Evolutionary conservation across 1,140 invertebrate genomes (phyloP).

Genomic region (Kradibia gibbosae): DNA sequence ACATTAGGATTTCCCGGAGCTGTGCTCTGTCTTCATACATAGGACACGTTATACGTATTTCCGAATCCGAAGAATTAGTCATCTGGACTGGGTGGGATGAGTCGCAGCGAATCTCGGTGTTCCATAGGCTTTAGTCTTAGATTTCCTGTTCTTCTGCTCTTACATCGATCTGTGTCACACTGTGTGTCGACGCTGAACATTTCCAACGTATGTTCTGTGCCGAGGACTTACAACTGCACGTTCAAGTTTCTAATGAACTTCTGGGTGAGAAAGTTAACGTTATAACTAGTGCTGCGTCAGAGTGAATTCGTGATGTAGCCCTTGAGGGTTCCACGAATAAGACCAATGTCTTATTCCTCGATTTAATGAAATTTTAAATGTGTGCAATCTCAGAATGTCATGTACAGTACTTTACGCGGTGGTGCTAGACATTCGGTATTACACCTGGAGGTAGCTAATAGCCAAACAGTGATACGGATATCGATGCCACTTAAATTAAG

Average conservation of each 20-base stretch:
- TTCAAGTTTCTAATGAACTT: constrained; percentile 21
- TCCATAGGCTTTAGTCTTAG: neutral
- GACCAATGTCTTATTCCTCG: neutral
- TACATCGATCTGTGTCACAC: neutral
- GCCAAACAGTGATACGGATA: neutral
- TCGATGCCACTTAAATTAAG: neutral
- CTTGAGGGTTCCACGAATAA: neutral
- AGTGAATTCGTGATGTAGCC: neutral
- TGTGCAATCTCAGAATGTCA: neutral
- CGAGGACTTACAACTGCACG: constrained; percentile 6
- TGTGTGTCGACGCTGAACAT: neutral
- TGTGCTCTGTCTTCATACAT: too few species aligned
- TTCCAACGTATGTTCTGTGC: neutral
- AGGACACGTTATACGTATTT: neutral
- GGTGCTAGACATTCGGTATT: neutral
- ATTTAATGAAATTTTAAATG: constrained; percentile 4
- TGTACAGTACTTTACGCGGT: neutral
- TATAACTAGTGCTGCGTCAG: neutral
- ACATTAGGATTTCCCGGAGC: too few species aligned
- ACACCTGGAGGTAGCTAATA: neutral
- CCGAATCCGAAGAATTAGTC: neutral
- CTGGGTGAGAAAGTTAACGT: constrained; percentile 15
- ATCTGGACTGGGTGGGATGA: neutral
- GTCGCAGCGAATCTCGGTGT: neutral
- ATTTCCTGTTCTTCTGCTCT: neutral